phyloP scores from a whole-genome alignment of 2,888 invertebrate genomes.

The Neoaliturus tenellus region DNA sequence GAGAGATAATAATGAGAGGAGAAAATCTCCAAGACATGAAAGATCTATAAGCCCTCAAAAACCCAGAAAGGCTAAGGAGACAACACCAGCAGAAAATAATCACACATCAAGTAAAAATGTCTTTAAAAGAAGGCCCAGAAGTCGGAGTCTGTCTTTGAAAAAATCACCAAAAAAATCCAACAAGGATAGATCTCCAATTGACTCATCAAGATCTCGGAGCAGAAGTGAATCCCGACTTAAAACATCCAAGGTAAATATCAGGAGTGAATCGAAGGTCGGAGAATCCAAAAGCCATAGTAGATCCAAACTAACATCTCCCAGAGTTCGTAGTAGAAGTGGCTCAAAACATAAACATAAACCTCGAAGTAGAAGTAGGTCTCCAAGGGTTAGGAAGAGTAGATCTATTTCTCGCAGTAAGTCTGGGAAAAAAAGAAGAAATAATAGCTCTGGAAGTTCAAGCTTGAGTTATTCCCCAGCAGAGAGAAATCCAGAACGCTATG shows the following conservation, averaged over 20 bases:
- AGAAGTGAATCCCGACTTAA: not conserved
- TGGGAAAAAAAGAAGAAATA: slow-evolving; percentile 57
- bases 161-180: slow-evolving; percentile 1
- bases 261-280: not conserved
- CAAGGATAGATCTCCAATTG: not conserved
- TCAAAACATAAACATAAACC: slow-evolving; percentile 70
- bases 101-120: slow-evolving; percentile 68
- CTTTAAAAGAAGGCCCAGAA: slow-evolving; percentile 62
- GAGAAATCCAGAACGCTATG: slow-evolving; percentile 81
- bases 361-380: slow-evolving; percentile 72
- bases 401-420: slow-evolving; percentile 47
- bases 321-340: slow-evolving; percentile 64
- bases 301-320: slow-evolving; percentile 36
- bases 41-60: slow-evolving; percentile 69
- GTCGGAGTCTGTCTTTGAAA: slow-evolving; percentile 25
- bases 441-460: slow-evolving; percentile 69
- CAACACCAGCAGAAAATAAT: slow-evolving; percentile 6
- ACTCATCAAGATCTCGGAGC: slow-evolving; percentile 4
- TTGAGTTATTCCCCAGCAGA: slow-evolving; percentile 83
- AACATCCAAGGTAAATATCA: not conserved
- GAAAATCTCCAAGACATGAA: slow-evolving; percentile 60
- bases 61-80: not conserved
- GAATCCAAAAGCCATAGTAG: slow-evolving; percentile 17
- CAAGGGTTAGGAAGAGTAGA: slow-evolving; percentile 65
- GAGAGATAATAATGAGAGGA: slow-evolving; percentile 28